Evolutionary conservation across 2,888 invertebrate genomes (phyloP).

Genomic region (Ceraclea dissimilis): DNA sequence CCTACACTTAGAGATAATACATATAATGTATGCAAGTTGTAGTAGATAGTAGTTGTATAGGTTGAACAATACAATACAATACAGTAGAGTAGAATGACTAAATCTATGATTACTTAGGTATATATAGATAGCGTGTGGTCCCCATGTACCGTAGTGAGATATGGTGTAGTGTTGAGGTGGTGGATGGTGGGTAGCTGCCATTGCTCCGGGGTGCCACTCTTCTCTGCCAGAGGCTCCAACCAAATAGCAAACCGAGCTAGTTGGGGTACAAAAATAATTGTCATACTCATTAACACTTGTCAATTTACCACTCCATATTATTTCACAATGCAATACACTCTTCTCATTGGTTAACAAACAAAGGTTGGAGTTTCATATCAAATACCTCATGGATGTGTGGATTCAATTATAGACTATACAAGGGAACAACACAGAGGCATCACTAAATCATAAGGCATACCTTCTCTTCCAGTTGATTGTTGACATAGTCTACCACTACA

Average conservation of each 20-base stretch:
- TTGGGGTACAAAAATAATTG: constrained; percentile 50
- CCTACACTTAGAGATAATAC: not conserved
- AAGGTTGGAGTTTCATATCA: no score
- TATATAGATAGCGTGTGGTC: constrained; percentile 6
- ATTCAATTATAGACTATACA: no score
- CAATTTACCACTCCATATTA: constrained; percentile 16
- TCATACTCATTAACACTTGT: constrained; percentile 48
- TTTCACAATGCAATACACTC: not conserved
- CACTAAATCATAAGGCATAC: constrained; percentile 41
- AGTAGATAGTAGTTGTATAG: not conserved
- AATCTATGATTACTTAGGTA: not conserved
- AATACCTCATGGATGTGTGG: no score
- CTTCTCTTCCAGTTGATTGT: constrained; percentile 96
- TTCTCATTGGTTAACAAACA: constrained; percentile 30
- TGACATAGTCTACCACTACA: constrained; percentile 97
- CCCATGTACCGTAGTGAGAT: constrained; percentile 25
- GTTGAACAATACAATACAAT: not conserved
- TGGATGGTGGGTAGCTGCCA: constrained; percentile 38
- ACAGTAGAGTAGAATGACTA: constrained; percentile 2
- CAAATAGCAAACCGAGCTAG: constrained; percentile 33
- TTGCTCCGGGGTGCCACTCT: constrained; percentile 30
- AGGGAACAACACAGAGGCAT: no score
- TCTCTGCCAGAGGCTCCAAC: constrained; percentile 34
- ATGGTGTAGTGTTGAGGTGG: constrained; percentile 34
- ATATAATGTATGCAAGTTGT: not conserved